Conservation (phyloP, 2,888 invertebrate genomes). For the Orchesellides sinensis region DNA sequence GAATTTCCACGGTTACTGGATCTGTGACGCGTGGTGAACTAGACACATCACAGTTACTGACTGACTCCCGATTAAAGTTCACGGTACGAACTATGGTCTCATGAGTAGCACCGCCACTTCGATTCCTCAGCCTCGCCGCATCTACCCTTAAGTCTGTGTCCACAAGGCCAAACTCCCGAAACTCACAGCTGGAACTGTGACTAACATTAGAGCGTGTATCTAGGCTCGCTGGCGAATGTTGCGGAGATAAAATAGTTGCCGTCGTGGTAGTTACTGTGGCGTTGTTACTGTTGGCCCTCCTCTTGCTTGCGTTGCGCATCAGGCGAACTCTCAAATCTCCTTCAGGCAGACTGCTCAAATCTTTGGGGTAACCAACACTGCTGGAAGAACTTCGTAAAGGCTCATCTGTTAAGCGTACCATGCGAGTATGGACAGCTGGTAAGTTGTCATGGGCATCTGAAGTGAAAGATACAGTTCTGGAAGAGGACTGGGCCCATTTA, state of each 20-base stretch:
- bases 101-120: background rate
- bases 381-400: background rate
- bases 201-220: background rate
- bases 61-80: background rate
- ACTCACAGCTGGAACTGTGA: background rate
- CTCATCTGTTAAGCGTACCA: constrained; percentile 6
- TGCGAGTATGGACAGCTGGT: background rate
- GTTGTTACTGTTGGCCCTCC: background rate
- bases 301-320: constrained; percentile 15
- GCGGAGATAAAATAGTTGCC: too few relatives aligned
- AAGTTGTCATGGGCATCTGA: too few relatives aligned
- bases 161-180: constrained; percentile 22
- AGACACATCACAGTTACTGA: background rate
- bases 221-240: too few relatives aligned
- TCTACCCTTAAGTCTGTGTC: constrained; percentile 19
- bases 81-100: constrained; percentile 25
- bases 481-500: too few relatives aligned
- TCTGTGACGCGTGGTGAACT: background rate
- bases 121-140: background rate
- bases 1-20: constrained; percentile 19
- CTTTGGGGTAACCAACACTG: background rate
- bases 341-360: constrained; percentile 7
- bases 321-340: constrained; percentile 27
- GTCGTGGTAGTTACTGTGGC: too few relatives aligned
- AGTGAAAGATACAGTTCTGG: too few relatives aligned